Percentiles rank a stretch among this genome's conserved stretches.
Conservation (phyloP, 1,140 invertebrate species). For the Zaprionus nigranus region DNA sequence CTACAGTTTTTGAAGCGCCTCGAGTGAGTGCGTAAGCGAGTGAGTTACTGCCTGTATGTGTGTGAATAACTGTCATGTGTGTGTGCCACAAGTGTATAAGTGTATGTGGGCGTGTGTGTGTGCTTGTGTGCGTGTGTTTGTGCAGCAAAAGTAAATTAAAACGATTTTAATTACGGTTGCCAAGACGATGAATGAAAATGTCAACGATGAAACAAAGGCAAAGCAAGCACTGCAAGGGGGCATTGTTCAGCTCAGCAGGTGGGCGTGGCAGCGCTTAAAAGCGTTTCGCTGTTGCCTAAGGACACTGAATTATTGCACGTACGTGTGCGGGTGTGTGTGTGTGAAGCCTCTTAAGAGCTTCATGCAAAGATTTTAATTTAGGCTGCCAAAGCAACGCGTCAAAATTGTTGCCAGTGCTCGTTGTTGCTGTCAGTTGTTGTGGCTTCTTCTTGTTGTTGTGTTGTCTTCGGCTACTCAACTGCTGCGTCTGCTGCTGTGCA, state of each 20-base stretch:
- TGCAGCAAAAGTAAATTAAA: conserved; percentile 82
- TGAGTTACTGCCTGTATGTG: conserved; percentile 18
- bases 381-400: conserved; percentile 18
- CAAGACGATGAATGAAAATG: conserved; percentile 84
- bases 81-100: background rate
- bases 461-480: conserved; percentile 55
- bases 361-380: conserved; percentile 52
- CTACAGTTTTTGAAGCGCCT: conserved; percentile 55
- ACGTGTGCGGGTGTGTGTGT: conserved; percentile 19
- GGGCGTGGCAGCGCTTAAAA: conserved; percentile 63
- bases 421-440: conserved; percentile 33
- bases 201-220: conserved; percentile 62
- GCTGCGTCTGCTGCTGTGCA: conserved; percentile 31
- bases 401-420: conserved; percentile 41
- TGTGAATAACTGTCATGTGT: conserved; percentile 19
- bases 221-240: background rate
- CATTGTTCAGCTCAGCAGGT: conserved; percentile 51
- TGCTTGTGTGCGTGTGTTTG: conserved; percentile 43
- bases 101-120: conserved; percentile 27
- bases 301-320: conserved; percentile 62
- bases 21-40: conserved; percentile 26
- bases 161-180: conserved; percentile 84
- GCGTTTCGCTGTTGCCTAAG: conserved; percentile 67
- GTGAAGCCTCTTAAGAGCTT: conserved; percentile 53
- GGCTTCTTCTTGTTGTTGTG: conserved; percentile 41